A percentile compares a stretch with the other conserved stretches of the same genome.
These are phyloP conservation scores for Dendrolimus kikuchii DNA, from an alignment of 1,140 invertebrate species.

Conservation along the genomic window DNA sequence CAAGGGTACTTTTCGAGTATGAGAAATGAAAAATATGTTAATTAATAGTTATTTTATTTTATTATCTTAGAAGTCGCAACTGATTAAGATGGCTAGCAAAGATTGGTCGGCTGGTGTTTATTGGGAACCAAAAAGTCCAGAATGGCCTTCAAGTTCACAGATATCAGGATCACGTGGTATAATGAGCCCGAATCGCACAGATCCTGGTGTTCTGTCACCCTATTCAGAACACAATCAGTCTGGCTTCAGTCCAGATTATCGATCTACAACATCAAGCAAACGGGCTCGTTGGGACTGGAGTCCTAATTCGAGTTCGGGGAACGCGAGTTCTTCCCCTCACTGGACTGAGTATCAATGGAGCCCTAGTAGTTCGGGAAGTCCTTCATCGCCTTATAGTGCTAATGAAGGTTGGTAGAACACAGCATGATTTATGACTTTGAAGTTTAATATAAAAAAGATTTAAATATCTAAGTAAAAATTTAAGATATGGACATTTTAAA, in stretches of 20 bases:
- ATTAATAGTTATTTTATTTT: conserved; percentile 8
- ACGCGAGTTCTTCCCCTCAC: conserved; percentile 46
- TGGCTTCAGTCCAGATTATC: conserved; percentile 55
- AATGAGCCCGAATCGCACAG: conserved; percentile 32
- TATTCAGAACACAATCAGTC: conserved; percentile 50
- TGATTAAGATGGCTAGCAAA: conserved; percentile 55
- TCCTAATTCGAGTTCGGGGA: conserved; percentile 51
- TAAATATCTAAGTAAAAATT: too few relatives aligned
- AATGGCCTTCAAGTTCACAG: conserved; percentile 32
- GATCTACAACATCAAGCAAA: conserved; percentile 27
- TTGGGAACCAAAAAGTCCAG: conserved; percentile 57
- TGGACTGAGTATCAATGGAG: conserved; percentile 59
- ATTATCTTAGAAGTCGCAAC: conserved; percentile 44
- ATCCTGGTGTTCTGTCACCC: conserved; percentile 35
- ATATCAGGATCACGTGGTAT: conserved; percentile 19
- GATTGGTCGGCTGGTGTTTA: conserved; percentile 59
- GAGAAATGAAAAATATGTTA: neutral
- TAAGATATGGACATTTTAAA: too few relatives aligned
- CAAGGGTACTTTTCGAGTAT: neutral
- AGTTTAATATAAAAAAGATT: too few relatives aligned
- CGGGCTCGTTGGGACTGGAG: conserved; percentile 52
- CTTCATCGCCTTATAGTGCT: conserved; percentile 45
- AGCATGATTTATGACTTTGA: neutral
- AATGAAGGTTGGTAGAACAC: conserved; percentile 35
- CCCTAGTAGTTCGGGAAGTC: conserved; percentile 46